These are phyloP conservation scores for Ceryle rudis DNA, from an alignment of 2,797 vertebrate genomes.

Conservation along the genomic window DNA sequence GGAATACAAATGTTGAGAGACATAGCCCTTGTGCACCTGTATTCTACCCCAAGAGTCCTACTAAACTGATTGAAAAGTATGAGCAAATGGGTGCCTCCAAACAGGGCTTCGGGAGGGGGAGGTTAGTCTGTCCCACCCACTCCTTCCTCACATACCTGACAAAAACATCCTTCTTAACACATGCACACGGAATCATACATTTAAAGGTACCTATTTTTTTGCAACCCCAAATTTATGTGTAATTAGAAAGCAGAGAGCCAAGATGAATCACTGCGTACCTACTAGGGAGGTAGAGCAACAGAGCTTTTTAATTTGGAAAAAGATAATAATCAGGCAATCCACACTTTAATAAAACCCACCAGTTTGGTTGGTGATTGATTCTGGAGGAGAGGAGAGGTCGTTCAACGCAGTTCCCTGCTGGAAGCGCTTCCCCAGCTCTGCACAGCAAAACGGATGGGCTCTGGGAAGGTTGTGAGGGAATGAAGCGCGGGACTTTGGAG, in stretches of 20 bases:
- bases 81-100: not conserved
- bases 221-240: not conserved
- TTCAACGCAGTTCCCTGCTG: not conserved
- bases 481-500: not conserved
- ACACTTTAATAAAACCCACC: not conserved
- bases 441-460: fast-evolving
- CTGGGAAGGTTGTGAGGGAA: fast-evolving
- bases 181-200: not conserved
- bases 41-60: not conserved
- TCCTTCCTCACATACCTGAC: not conserved
- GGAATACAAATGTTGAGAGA: not conserved
- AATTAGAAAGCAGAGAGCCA: not conserved
- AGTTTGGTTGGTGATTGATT: not conserved
- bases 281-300: not conserved
- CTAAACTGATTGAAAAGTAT: not conserved
- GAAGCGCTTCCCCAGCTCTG: not conserved
- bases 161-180: not conserved
- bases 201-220: not conserved
- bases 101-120: not conserved
- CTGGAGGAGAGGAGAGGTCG: not conserved
- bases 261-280: not conserved
- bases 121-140: fast-evolving
- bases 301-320: not conserved
- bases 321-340: not conserved
- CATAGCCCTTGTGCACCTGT: fast-evolving